These are phyloP conservation scores for Torymus auratus DNA, from an alignment of 2,888 invertebrate species.

Conservation along the genomic window DNA sequence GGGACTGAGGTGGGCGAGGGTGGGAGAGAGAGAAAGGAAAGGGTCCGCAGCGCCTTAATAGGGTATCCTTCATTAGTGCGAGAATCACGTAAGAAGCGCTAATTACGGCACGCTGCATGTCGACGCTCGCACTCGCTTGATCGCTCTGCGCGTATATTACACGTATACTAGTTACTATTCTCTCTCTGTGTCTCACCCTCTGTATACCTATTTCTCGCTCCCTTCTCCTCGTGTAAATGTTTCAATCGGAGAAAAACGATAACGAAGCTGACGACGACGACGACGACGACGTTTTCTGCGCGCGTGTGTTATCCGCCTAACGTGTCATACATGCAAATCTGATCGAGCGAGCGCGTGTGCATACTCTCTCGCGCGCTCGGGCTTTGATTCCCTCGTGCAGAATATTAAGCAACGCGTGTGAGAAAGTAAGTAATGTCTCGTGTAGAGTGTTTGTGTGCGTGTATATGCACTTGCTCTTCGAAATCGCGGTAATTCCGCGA, in stretches of 20 bases:
- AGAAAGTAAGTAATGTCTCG: constrained; percentile 4
- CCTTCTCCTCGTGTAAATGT: constrained; percentile 46
- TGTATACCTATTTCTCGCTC: constrained; percentile 12
- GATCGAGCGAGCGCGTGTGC: constrained; percentile 6
- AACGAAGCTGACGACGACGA: not conserved
- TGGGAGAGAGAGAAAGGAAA: constrained; percentile 11
- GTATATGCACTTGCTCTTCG: no score
- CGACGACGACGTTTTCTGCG: no score
- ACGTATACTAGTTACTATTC: constrained; percentile 14
- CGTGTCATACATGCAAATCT: constrained; percentile 27
- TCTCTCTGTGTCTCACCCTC: not conserved
- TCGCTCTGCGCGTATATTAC: no score
- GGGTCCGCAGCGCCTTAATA: constrained; percentile 23
- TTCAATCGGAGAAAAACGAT: constrained; percentile 59
- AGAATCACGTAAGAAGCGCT: constrained; percentile 66
- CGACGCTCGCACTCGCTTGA: constrained; percentile 1
- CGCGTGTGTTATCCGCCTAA: not conserved
- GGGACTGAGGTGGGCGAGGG: constrained; percentile 54
- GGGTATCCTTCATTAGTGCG: constrained; percentile 69
- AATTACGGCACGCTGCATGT: constrained; percentile 63
- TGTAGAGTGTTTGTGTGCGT: no score
- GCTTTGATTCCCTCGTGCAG: constrained; percentile 20
- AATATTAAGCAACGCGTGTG: constrained; percentile 41
- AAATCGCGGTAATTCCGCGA: no score
- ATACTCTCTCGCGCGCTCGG: no score